These are phyloP conservation scores for Eupithecia subfuscata DNA, from an alignment of 2,888 invertebrate genomes.

Conservation along the genomic window DNA sequence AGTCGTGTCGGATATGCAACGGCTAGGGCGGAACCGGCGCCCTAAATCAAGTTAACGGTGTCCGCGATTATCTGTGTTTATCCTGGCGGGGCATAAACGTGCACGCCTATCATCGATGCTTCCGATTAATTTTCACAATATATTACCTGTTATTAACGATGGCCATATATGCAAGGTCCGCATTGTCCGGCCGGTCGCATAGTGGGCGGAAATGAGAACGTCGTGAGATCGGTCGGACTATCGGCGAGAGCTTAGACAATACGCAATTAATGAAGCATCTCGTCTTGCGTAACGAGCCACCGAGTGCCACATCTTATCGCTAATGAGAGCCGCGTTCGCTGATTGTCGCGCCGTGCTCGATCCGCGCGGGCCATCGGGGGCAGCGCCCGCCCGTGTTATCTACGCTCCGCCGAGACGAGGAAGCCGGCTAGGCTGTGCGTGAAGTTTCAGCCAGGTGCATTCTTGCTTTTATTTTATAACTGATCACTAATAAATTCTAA, in stretches of 20 bases:
- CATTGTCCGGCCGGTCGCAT: constrained; percentile 45
- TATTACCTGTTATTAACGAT: constrained; percentile 60
- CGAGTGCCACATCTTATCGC: constrained; percentile 67
- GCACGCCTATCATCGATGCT: constrained; percentile 69
- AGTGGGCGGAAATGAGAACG: constrained; percentile 60
- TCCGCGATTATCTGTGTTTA: constrained; percentile 67
- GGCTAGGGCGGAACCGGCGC: constrained; percentile 58
- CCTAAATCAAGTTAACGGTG: constrained; percentile 70
- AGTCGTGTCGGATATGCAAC: constrained; percentile 22
- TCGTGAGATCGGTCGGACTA: constrained; percentile 62
- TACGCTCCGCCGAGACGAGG: constrained; percentile 41
- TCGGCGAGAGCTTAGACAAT: constrained; percentile 72
- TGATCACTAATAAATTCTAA: constrained; percentile 31
- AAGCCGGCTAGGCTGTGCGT: constrained; percentile 45
- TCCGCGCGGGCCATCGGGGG: constrained; percentile 51
- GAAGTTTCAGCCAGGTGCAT: constrained; percentile 34
- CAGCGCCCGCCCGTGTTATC: constrained; percentile 49
- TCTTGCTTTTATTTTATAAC: constrained; percentile 27
- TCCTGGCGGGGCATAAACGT: constrained; percentile 67
- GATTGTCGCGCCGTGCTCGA: constrained; percentile 61
- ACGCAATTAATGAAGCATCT: constrained; percentile 74
- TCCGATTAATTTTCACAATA: constrained; percentile 69
- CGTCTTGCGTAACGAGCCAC: constrained; percentile 67
- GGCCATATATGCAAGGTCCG: constrained; percentile 54
- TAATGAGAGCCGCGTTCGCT: constrained; percentile 66